Base-by-base conservation (phyloP, 2,888 invertebrate species). In the Mythimna lalbum region DNA sequence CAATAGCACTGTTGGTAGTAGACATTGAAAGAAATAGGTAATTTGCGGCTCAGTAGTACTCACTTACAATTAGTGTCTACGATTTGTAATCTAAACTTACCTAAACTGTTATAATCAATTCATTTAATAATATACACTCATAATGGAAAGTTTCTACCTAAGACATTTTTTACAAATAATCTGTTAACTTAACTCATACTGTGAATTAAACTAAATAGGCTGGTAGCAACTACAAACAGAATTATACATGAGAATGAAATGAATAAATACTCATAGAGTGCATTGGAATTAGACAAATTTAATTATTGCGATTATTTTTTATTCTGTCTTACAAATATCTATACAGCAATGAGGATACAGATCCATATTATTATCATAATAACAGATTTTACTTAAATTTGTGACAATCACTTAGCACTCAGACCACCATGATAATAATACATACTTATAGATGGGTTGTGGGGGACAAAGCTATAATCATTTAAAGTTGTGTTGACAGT, bases 61-160 rank as follows among this genome's bases (percentile, higher is more conserved):
- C 88, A 91, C 92, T 92, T 91, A 92, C 84, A 83, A 88, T 89
- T 91, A 92, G 62, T 87, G 83, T 89, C 93, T 93, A 93, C 87
- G 80, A 86, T 89, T 89, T 88, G 88, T 91, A 90, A 84, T 77
- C 86, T 89, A 88, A 84, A 89, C 93, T 93, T 94, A 87, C 80
- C 88, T 90, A 91, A 91, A 88, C 88, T 91, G 92, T 91, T 90
- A 88, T 90, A 88, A 90, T 92, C 86, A 90, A 90, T 84, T 88
- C 88, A 91, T 92, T 93, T 93, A 90, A 87, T 93, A 91, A 86
- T 91, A 91, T 93, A 94, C 94, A 94, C 91, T 91, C 89, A 91
- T 91, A 89, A 91, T 92, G 92, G 91, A 92, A 92, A 93, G 91
- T 91, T 85, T 88, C 91, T 92, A 92, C 88, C 82, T 90, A 89